These are phyloP conservation scores for Thunnus thynnus DNA, from an alignment of 2,113 vertebrate genomes.

Conservation along the genomic window DNA sequence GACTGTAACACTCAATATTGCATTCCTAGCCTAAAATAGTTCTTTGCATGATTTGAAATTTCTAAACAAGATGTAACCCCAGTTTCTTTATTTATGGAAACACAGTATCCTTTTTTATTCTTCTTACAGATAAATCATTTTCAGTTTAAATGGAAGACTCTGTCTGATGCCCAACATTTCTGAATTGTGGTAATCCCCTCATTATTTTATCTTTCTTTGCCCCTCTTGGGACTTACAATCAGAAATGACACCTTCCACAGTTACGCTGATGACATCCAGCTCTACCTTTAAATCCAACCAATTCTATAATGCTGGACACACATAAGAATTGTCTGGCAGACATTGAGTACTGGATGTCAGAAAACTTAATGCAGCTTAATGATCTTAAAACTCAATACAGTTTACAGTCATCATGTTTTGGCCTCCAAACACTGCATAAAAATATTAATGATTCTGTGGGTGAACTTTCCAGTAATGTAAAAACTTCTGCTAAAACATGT, in stretches of 20 bases:
- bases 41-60: neutral
- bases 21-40: neutral
- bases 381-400: neutral
- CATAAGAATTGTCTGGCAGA: neutral
- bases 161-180: neutral
- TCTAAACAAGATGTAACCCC: neutral
- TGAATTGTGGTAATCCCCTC: neutral
- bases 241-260: neutral
- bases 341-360: neutral
- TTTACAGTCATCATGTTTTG: neutral
- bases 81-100: neutral
- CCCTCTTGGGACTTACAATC: neutral
- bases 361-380: neutral
- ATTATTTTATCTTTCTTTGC: neutral
- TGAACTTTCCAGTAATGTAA: constrained; percentile 2
- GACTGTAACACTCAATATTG: neutral
- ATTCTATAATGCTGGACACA: neutral
- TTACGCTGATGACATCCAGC: constrained; percentile 51
- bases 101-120: neutral
- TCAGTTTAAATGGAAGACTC: neutral
- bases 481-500: neutral
- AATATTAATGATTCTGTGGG: neutral
- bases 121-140: neutral
- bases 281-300: constrained; percentile 36
- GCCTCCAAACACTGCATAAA: neutral